These are phyloP conservation scores for Odontocolon sp. DNA, from an alignment of 2,888 invertebrate species.

Conservation along the genomic window DNA sequence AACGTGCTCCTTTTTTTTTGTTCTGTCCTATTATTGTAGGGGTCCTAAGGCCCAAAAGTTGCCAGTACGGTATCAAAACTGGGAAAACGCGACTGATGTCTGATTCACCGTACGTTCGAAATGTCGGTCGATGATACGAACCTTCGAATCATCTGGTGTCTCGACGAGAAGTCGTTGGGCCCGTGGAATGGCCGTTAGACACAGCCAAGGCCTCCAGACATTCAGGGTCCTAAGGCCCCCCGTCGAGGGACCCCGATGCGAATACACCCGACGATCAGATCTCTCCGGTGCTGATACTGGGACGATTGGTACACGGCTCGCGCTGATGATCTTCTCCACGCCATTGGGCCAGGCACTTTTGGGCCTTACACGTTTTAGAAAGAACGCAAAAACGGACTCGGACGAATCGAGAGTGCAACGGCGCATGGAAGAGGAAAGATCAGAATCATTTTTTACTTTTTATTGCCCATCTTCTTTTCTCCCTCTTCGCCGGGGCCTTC, in stretches of 20 bases:
- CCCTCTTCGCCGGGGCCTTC: neutral
- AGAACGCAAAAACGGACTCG: constrained; percentile 27
- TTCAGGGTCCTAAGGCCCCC: constrained; percentile 66
- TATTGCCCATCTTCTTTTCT: neutral
- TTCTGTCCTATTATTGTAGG: neutral
- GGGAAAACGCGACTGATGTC: neutral
- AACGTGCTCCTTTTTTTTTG: constrained; percentile 15
- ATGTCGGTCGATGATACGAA: too few species aligned
- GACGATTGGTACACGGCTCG: constrained; percentile 40
- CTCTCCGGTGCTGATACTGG: constrained; percentile 25
- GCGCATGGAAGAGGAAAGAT: constrained; percentile 26
- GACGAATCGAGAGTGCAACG: constrained; percentile 25
- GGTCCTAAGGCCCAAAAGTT: neutral
- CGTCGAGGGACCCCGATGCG: constrained; percentile 62
- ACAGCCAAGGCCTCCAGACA: constrained; percentile 76
- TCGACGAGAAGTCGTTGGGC: constrained; percentile 33
- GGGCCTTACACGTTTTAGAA: constrained; percentile 10
- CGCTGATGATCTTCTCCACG: constrained; percentile 35
- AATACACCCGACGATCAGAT: constrained; percentile 54
- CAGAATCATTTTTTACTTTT: neutral
- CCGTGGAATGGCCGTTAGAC: constrained; percentile 65
- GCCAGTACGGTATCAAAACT: neutral
- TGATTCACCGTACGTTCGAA: neutral
- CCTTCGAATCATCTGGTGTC: neutral
- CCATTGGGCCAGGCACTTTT: neutral